phyloP scores from a whole-genome alignment of 2,888 invertebrate species.

The Drosophila kanekoi region DNA sequence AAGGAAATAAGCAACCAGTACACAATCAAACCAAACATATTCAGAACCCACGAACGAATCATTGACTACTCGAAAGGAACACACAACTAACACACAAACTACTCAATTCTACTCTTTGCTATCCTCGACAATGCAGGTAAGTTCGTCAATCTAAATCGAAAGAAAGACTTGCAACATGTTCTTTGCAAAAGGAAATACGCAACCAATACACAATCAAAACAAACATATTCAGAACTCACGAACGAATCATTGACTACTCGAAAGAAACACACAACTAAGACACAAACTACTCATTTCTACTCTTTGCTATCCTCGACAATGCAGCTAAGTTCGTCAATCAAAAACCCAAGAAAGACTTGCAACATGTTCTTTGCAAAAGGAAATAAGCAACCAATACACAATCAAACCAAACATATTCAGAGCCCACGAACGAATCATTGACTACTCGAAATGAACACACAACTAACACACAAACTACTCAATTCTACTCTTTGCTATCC shows the following conservation, averaged over 20 bases:
- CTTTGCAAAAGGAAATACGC: conserved; percentile 43
- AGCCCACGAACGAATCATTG: conserved; percentile 5
- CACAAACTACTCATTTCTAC: too few relatives aligned
- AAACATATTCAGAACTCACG: conserved; percentile 40
- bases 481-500: too few relatives aligned
- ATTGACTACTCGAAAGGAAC: too few relatives aligned
- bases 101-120: too few relatives aligned
- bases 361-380: conserved; percentile 53
- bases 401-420: conserved; percentile 53
- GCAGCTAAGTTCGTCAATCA: conserved; percentile 52
- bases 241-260: conserved; percentile 8
- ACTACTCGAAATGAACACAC: too few relatives aligned
- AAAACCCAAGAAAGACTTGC: conserved; percentile 60
- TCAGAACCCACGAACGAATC: conserved; percentile 14
- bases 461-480: too few relatives aligned
- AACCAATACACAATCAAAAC: conserved; percentile 47
- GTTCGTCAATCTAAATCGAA: conserved; percentile 49
- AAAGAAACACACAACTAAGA: too few relatives aligned
- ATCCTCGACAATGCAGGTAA: conserved; percentile 33
- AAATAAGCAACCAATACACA: conserved; percentile 32
- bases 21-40: conserved; percentile 56
- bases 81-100: too few relatives aligned
- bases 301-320: too few relatives aligned
- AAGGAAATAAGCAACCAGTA: conserved; percentile 25
- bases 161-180: conserved; percentile 64